Base-by-base conservation (phyloP, 2,113 vertebrate genomes). In the Neofelis nebulosa region DNA sequence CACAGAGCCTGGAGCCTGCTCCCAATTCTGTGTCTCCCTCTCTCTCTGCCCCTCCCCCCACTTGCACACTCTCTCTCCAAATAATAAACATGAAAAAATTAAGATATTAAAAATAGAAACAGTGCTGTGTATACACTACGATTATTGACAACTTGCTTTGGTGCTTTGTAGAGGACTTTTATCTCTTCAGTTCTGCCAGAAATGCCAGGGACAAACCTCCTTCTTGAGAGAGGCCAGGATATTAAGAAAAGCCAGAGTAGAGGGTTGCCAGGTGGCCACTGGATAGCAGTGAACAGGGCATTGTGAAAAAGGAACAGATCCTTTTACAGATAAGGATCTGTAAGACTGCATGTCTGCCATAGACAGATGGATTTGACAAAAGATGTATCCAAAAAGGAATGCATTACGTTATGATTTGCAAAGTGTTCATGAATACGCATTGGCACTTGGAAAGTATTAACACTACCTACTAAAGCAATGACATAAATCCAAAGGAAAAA, bases 301-400 rank as follows among this genome's bases (percentile, higher is more conserved):
- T 25, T 61, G 48, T 71, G 52, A 31, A 38, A 74, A 94, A 89
- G 63, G n/a, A 71, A 45, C 45, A 45, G 45, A 45, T 94, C 95
- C 36, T 84, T 97, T 89, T 95, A 66, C 90, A 95, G 94, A 94
- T 91, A 93, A 52, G 92, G 45, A 79, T 96, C 81, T 95, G 23
- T 92, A 92, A 89, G 86, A 55, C 36, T 94, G 87, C 50, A 82
- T 95, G 78, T 91, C 84, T 94, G 45, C 81, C n/a, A n/a, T 41
- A 93, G 95, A 96, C 95, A 97, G 97, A 98, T 96, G 87, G 95
- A 68, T 93, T 97, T 95, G 92, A 97, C 95, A 97, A 92, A 97
- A 97, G 94, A 98, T 96, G 73, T 89, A 91, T 96, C 92, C 92
- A 95, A 93, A 90, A 94, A 97, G 85, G 81, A 97, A 96, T 85